Conservation (phyloP, 1,140 invertebrate species). For the Drosophila serrata region DNA sequence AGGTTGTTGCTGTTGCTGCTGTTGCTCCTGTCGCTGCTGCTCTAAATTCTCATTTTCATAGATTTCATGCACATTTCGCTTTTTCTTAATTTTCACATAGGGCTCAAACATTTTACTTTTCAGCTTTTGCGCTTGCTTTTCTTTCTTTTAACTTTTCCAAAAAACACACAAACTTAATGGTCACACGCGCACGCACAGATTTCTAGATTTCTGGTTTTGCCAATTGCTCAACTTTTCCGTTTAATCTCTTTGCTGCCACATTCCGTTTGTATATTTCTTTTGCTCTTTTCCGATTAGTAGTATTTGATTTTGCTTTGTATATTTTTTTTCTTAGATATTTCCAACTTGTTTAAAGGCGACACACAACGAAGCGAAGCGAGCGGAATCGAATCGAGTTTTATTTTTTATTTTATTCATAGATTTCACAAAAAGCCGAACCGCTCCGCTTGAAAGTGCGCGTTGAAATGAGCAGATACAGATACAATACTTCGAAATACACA, state of each 20-base stretch:
- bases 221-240: slow-evolving; percentile 55
- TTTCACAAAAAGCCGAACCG: slow-evolving; percentile 7
- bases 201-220: slow-evolving; percentile 36
- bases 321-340: slow-evolving; percentile 46
- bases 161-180: slow-evolving; percentile 47
- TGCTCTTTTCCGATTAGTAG: slow-evolving; percentile 32
- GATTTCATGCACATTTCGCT: slow-evolving; percentile 80
- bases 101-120: slow-evolving; percentile 84
- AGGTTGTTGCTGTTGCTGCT: slow-evolving; percentile 44
- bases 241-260: slow-evolving; percentile 61
- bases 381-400: slow-evolving; percentile 11
- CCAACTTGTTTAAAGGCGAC: slow-evolving; percentile 26
- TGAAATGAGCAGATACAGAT: slow-evolving; percentile 57
- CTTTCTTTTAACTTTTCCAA: slow-evolving; percentile 18
- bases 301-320: slow-evolving; percentile 41
- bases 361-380: slow-evolving; percentile 13
- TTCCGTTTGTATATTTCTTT: slow-evolving; percentile 39
- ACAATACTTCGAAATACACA: slow-evolving; percentile 42
- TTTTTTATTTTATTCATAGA: slow-evolving; percentile 7
- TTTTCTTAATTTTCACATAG: slow-evolving; percentile 85
- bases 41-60: slow-evolving; percentile 79
- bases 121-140: slow-evolving; percentile 40
- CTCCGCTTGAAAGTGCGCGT: slow-evolving; percentile 68
- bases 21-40: slow-evolving; percentile 53
- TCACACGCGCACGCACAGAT: slow-evolving; percentile 20